Base-by-base conservation (phyloP, 2,888 invertebrate genomes). In the Xestia xanthographa region DNA sequence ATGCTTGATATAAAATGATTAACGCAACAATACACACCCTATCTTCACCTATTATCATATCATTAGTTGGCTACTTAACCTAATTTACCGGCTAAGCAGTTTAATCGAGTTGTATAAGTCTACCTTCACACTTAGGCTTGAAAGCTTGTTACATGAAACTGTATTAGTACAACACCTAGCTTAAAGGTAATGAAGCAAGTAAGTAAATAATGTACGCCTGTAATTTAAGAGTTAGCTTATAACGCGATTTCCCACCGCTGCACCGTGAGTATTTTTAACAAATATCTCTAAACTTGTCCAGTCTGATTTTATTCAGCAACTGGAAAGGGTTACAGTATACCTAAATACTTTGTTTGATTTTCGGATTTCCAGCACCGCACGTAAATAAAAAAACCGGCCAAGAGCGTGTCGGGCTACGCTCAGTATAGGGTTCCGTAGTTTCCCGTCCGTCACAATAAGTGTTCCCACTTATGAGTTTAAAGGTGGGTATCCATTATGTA, bases 101-200 rank as follows among this genome's bases (percentile, higher is more conserved):
- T 58, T 22, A 65, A 78, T 70, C 8, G 43, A 77, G n/a, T 11
- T 48, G 41, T 43, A 34, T 34, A 34, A 78, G 34, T 50, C 58
- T 17, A 69, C 53, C 38, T 45, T 53, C 41, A 48, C n/a, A 62
- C 72, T 22, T 50, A 14, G 26, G 34, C 34, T 53, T 29, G 1
- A 26, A 38, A 34, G 34, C 34, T 66, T 29, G 29, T 66, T 22
- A 53, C 53, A 43, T 38, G 11, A 22, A 71, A 26, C 22, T 26
- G 14, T 22, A 58, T 68, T 56, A 56, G 22, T 17, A n/a, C 26
- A 22, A 50, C 29, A 56, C 53, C 4, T 26, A 5, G 56, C 26
- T 38, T 11, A 34, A 20, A 34, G 26, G 2, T 11, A 48, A 34
- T 34, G 20, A 58, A 58, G 14, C 9, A 29, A 60, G 29, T 5